Conservation (phyloP, 2,797 vertebrate genomes). For the Myotis myotis region DNA sequence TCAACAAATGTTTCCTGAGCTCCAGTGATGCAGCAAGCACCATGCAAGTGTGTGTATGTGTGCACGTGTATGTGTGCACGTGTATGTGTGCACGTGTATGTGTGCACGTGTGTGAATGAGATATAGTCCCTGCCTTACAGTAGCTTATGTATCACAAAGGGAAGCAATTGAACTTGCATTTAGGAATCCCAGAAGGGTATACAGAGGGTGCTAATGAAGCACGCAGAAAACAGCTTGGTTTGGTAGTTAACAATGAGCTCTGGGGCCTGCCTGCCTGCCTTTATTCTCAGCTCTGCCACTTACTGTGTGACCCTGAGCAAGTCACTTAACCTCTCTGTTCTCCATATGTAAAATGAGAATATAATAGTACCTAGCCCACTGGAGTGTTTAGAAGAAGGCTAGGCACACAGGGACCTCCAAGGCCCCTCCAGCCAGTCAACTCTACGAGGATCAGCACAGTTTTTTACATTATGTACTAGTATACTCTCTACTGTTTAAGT, state of each 20-base stretch:
- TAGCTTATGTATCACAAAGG: neutral
- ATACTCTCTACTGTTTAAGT: neutral
- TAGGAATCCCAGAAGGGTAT: neutral
- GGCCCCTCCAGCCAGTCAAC: neutral
- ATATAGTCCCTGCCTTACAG: neutral
- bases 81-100: no score
- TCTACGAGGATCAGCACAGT: neutral
- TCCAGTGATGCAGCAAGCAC: neutral
- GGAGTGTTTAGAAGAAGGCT: neutral
- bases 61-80: neutral
- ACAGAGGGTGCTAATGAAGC: neutral
- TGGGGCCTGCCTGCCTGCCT: neutral
- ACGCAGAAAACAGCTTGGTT: neutral
- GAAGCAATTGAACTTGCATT: neutral
- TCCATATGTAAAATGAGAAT: neutral
- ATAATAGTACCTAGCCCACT: neutral
- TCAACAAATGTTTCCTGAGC: neutral
- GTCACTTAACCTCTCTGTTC: neutral
- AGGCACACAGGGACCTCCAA: neutral
- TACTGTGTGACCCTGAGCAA: neutral
- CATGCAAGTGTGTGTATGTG: neutral
- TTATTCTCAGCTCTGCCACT: conserved; percentile 11
- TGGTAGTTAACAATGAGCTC: neutral
- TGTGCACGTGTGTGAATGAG: neutral
- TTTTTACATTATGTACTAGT: neutral